A percentile compares a stretch with the other conserved stretches of the same genome.
Conservation (phyloP, 2,888 invertebrate species). For the Ferdinandea cuprea region DNA sequence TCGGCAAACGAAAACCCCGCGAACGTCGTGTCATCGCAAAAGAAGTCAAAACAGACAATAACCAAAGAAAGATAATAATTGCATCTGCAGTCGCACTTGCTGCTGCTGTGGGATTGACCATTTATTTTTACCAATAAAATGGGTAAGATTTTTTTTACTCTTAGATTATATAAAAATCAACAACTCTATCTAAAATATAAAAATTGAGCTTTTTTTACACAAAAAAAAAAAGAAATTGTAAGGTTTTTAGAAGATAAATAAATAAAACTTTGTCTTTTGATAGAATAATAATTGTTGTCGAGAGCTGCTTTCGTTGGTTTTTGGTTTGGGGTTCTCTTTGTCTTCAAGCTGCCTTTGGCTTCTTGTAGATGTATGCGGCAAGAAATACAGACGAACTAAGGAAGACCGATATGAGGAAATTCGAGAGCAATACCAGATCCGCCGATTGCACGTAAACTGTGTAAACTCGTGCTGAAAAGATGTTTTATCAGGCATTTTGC, state of each 20-base stretch:
- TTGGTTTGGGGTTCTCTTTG: neutral
- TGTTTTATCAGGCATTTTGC: neutral
- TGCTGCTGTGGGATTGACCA: constrained; percentile 77
- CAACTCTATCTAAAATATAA: constrained; percentile 24
- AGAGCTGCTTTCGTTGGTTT: neutral
- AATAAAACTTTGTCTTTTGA: constrained; percentile 49
- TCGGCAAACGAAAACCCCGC: constrained; percentile 87
- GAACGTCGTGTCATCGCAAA: constrained; percentile 81
- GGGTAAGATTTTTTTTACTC: constrained; percentile 3
- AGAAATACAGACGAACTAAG: constrained; percentile 88
- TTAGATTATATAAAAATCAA: constrained; percentile 16
- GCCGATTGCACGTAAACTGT: constrained; percentile 91
- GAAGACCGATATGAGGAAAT: constrained; percentile 88
- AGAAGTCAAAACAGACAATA: constrained; percentile 68
- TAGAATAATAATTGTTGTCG: neutral
- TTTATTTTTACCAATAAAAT: constrained; percentile 78
- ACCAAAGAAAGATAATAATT: constrained; percentile 76
- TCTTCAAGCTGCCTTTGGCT: constrained; percentile 79
- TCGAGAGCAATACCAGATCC: constrained; percentile 88
- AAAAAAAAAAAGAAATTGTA: constrained; percentile 20
- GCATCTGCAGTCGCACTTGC: constrained; percentile 75
- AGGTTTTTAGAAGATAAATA: constrained; percentile 33
- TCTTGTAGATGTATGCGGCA: constrained; percentile 88
- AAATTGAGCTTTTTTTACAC: constrained; percentile 34
- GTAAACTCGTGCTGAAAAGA: constrained; percentile 88